Evolutionary conservation across 1,140 invertebrate species (phyloP).

Genomic region (Phthorimaea operculella): DNA sequence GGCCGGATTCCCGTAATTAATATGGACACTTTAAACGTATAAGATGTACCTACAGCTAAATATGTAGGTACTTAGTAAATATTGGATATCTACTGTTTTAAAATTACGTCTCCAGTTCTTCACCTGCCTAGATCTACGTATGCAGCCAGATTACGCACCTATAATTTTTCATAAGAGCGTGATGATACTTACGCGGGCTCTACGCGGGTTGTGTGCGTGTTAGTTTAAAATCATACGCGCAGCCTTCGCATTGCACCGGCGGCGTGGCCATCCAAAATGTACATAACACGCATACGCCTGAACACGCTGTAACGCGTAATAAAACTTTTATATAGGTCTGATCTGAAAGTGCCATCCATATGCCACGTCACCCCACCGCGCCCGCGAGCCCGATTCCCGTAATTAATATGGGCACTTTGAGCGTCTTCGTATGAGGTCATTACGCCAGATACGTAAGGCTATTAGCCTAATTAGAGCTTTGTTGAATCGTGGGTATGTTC

Average conservation of each 20-base stretch:
- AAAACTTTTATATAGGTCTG: no score
- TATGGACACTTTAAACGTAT: constrained; percentile 3
- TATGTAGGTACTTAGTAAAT: constrained; percentile 16
- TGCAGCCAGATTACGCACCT: no score
- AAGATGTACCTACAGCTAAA: constrained; percentile 4
- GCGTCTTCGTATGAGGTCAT: constrained; percentile 5
- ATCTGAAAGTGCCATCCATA: no score
- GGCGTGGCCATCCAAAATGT: no score
- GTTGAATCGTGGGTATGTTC: constrained; percentile 4
- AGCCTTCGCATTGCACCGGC: no score
- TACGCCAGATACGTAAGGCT: constrained; percentile 12
- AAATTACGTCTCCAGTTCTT: no score
- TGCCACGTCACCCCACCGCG: no score
- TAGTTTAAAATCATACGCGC: no score
- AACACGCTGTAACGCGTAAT: no score
- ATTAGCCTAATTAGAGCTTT: constrained; percentile 15
- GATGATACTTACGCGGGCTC: not conserved
- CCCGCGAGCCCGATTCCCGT: not conserved
- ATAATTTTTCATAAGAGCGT: no score
- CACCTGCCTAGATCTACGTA: no score
- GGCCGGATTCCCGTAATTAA: not conserved
- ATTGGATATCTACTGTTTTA: constrained; percentile 7
- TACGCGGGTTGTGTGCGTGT: not conserved
- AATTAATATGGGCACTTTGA: constrained; percentile 7
- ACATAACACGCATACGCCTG: no score